Base-by-base conservation (phyloP, 2,797 vertebrate genomes). In the Pteronotus mesoamericanus region DNA sequence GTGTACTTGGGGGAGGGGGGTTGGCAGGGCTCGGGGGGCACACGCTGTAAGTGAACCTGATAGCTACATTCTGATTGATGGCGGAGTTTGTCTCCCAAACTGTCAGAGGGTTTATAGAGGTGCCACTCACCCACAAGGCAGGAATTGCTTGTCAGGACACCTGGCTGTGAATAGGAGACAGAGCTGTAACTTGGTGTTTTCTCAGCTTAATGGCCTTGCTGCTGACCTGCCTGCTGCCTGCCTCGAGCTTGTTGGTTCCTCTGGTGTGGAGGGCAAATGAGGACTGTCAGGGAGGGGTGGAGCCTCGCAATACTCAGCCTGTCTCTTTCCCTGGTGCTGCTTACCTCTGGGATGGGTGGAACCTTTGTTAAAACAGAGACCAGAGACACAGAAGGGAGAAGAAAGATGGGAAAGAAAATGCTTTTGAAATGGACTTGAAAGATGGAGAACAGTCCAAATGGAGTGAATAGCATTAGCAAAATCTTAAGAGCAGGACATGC, bases 21-120 rank as follows among this genome's bases (percentile, higher is more conserved):
- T 68, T 94, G 96, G 86, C 95, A 94, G 92, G 89, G 75, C 79
- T 89, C 15, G 0, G 94, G 97, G 85, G 59, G 97, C 92, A 9
- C 90, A 37, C 96, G 39, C 93, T 87, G 96, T 99, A 99, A 99
- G 99, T 99, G 99, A 98, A 99, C 98, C 98, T 99, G 99, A 99
- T 99, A 98, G 99, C 98, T 98, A 98, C 98, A 98, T 98, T 99
- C 98, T 99, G 99, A 99, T 99, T 99, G 99, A 98, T 98, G 98
- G 98, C 98, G 68, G 98, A 99, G 99, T 99, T 99, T 99, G 99
- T 99, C 99, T 99, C 99, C 98, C 98, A 98, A 98, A 99, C 99
- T 99, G 99, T 99, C 99, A 99, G 99, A 98, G 97, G 99, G 98
- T 99, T 99, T 99, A 99, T 99, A 99, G 99, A 99, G 99, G 99